Conservation (phyloP, 2,797 vertebrate species). For the Bucorvus abyssinicus region DNA sequence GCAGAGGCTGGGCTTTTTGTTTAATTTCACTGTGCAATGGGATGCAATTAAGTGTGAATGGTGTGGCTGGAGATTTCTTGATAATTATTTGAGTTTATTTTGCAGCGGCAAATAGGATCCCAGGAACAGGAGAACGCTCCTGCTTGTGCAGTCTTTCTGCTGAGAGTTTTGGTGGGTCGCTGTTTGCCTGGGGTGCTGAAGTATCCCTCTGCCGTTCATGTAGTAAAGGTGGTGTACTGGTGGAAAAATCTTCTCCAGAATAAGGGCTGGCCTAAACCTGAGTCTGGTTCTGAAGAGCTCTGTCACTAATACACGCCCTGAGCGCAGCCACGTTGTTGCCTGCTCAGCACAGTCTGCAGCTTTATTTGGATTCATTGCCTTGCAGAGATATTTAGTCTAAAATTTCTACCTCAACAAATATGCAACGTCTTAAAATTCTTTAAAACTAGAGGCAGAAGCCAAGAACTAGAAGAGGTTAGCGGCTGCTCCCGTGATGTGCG, state of each 20-base stretch:
- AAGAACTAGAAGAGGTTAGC: background rate
- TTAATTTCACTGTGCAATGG: background rate
- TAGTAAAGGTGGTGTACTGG: background rate
- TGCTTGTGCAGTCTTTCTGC: background rate
- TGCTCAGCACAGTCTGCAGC: background rate
- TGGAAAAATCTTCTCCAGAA: background rate
- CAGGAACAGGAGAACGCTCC: background rate
- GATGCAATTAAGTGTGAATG: background rate
- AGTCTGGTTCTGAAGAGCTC: background rate
- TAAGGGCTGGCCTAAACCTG: background rate
- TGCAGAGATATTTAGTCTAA: background rate
- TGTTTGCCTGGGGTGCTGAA: background rate
- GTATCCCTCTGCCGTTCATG: background rate
- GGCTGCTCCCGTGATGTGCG: background rate
- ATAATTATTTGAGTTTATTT: background rate
- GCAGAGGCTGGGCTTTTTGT: background rate
- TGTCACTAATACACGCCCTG: background rate
- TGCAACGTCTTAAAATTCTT: background rate
- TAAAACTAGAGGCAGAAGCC: background rate
- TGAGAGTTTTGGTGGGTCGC: background rate
- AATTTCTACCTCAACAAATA: background rate
- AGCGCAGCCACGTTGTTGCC: rapidly evolving
- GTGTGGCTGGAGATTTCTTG: background rate
- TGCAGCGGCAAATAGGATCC: background rate
- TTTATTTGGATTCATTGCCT: background rate